phyloP scores from a whole-genome alignment of 2,888 invertebrate species.

The Spicauda simplicius region DNA sequence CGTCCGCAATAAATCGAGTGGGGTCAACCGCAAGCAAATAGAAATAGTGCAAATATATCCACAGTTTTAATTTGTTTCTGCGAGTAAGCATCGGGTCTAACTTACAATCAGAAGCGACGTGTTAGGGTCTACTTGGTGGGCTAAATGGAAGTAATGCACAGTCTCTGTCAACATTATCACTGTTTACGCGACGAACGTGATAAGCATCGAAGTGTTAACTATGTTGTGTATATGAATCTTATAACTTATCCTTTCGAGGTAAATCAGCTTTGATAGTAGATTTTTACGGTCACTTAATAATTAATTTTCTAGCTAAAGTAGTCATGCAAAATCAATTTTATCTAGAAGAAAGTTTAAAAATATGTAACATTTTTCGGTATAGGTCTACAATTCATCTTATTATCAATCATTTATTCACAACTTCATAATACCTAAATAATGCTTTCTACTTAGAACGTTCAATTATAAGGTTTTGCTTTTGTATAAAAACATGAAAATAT shows the following conservation, averaged over 20 bases:
- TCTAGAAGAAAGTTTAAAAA: too few species aligned
- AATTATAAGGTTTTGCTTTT: too few species aligned
- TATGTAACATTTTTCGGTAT: too few species aligned
- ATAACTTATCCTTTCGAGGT: background rate
- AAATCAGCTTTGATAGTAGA: too few species aligned
- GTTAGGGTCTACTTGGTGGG: conserved; percentile 41
- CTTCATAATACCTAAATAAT: too few species aligned
- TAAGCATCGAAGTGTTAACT: conserved; percentile 22
- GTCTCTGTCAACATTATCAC: conserved; percentile 68
- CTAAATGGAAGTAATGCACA: conserved; percentile 74
- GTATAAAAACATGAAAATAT: too few species aligned
- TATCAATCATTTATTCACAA: too few species aligned
- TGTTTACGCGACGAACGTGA: conserved; percentile 70
- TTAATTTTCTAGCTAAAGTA: too few species aligned
- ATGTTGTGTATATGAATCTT: background rate
- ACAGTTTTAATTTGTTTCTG: conserved; percentile 32
- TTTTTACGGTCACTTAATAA: too few species aligned
- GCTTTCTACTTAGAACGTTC: too few species aligned
- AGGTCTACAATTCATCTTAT: too few species aligned
- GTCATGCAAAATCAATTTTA: too few species aligned
- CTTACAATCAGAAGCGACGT: conserved; percentile 54
- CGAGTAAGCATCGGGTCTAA: conserved; percentile 40
- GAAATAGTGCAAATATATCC: conserved; percentile 26
- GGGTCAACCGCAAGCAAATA: conserved; percentile 28
- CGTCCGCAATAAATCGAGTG: conserved; percentile 31